Evolutionary conservation across 2,888 invertebrate species (phyloP).

Genomic region (Drosophila algonquin): DNA sequence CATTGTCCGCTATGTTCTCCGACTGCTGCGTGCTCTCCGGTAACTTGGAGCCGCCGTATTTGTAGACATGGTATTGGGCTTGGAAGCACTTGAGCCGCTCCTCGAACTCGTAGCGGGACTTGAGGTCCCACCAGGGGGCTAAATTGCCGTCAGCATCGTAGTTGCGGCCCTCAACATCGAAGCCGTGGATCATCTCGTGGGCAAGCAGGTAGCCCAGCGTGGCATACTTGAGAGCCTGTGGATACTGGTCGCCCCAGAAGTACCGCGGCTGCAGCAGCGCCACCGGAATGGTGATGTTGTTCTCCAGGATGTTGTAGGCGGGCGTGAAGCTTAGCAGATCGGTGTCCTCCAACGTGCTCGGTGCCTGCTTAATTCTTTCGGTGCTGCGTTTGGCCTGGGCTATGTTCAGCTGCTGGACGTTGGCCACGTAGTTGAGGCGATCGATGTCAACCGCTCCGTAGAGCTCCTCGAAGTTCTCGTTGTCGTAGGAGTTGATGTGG

Average conservation of each 20-base stretch:
- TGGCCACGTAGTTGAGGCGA: slow-evolving; percentile 64
- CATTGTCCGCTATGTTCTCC: slow-evolving; percentile 83
- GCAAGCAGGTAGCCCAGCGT: slow-evolving; percentile 79
- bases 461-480: slow-evolving; percentile 62
- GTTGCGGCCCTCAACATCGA: slow-evolving; percentile 77
- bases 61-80: slow-evolving; percentile 77
- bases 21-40: slow-evolving; percentile 65
- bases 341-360: slow-evolving; percentile 40
- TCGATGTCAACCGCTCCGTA: slow-evolving; percentile 61
- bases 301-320: slow-evolving; percentile 69
- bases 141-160: slow-evolving; percentile 71
- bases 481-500: slow-evolving; percentile 73
- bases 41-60: slow-evolving; percentile 61
- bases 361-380: slow-evolving; percentile 40
- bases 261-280: slow-evolving; percentile 78
- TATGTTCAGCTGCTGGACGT: slow-evolving; percentile 66
- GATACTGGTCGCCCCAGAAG: slow-evolving; percentile 77
- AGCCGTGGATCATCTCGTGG: slow-evolving; percentile 81
- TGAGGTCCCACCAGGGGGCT: slow-evolving; percentile 77
- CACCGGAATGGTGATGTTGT: slow-evolving; percentile 78
- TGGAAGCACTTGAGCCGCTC: slow-evolving; percentile 78
- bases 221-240: slow-evolving; percentile 76
- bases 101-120: slow-evolving; percentile 72
- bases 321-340: slow-evolving; percentile 67
- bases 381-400: slow-evolving; percentile 29